Evolutionary conservation across 2,888 invertebrate species (phyloP).

Genomic region (Bibio marci): DNA sequence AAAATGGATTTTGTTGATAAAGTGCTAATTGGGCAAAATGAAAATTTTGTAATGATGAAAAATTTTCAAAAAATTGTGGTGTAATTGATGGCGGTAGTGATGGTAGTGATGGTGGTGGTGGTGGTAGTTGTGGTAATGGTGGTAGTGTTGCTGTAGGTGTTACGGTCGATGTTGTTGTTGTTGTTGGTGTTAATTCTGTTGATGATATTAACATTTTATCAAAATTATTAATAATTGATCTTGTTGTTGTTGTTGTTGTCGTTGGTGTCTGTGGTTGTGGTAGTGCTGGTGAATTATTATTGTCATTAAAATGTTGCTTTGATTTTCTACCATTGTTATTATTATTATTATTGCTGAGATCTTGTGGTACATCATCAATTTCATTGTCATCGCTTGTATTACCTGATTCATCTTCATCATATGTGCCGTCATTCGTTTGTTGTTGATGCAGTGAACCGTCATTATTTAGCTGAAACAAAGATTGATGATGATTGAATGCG

Average conservation of each 20-base stretch:
- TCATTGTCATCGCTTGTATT: background rate
- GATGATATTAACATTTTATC: background rate
- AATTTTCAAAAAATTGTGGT: constrained; percentile 11
- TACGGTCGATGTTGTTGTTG: background rate
- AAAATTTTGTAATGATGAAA: constrained; percentile 14
- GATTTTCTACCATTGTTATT: background rate
- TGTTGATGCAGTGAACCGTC: background rate
- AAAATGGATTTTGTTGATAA: constrained; percentile 15
- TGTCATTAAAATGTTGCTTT: too few relatives aligned
- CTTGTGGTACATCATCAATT: background rate
- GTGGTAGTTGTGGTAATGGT: background rate
- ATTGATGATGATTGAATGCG: background rate
- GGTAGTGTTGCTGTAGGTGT: background rate
- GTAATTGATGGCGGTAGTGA: constrained; percentile 4
- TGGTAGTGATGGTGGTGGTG: background rate
- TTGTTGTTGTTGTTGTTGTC: background rate
- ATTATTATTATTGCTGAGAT: background rate
- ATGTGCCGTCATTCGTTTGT: background rate
- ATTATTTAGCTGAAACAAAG: too few relatives aligned
- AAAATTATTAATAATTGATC: background rate
- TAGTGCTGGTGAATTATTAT: background rate
- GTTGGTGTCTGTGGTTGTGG: constrained; percentile 1
- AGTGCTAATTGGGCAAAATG: constrained; percentile 14
- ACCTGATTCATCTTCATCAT: too few relatives aligned
- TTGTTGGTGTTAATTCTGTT: background rate